A percentile compares a stretch with the other conserved stretches of the same genome.
Conservation (phyloP, 2,797 vertebrate species). For the Kryptopterus vitreolus region DNA sequence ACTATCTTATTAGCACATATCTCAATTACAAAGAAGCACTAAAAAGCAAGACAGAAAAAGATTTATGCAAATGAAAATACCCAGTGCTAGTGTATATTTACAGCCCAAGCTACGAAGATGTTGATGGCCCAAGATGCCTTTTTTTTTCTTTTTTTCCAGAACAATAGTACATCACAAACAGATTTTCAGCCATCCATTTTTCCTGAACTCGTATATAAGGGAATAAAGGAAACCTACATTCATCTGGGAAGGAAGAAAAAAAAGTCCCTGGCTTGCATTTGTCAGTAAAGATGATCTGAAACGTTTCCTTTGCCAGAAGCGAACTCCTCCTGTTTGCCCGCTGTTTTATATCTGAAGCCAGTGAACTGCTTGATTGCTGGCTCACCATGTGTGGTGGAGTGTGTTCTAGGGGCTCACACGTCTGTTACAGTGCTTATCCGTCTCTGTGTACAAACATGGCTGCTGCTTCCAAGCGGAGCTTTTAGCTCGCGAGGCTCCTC, state of each 20-base stretch:
- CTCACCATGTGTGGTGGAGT: constrained; percentile 48
- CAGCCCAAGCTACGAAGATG: neutral
- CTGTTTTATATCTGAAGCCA: constrained; percentile 70
- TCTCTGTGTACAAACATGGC: constrained; percentile 54
- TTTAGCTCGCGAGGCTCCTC: constrained; percentile 57
- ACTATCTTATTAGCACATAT: neutral
- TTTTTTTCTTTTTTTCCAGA: neutral
- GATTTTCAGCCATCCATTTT: neutral
- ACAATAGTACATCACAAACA: neutral
- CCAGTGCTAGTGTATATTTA: no score
- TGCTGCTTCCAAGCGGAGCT: constrained; percentile 54
- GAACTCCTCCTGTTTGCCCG: constrained; percentile 58
- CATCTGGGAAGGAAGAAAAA: neutral
- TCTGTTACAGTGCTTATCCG: constrained; percentile 65
- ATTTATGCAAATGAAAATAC: no score
- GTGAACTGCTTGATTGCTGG: constrained; percentile 69
- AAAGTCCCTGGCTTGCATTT: neutral
- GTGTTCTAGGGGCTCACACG: constrained; percentile 60
- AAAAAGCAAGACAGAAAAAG: no score
- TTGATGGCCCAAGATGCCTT: no score
- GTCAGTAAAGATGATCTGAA: constrained; percentile 61
- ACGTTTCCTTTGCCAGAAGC: constrained; percentile 8
- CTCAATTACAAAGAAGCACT: neutral
- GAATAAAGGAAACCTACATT: neutral
- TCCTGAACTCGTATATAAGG: neutral